Evolutionary conservation across 2,797 vertebrate species (phyloP).

Genomic region (Varecia variegata): DNA sequence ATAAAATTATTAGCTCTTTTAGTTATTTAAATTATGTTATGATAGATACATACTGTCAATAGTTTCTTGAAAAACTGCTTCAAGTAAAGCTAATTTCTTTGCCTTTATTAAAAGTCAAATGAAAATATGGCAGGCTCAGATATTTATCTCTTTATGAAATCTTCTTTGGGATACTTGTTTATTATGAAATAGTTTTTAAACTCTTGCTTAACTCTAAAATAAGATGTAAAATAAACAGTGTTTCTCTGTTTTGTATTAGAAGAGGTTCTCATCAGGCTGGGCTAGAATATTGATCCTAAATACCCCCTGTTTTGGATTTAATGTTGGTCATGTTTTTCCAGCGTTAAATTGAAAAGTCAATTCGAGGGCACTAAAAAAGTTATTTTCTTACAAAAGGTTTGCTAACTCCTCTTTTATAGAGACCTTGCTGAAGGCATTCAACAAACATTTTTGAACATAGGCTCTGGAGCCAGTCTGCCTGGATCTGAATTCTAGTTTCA

Average conservation of each 20-base stretch:
- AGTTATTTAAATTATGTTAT: constrained; percentile 10
- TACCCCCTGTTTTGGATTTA: neutral
- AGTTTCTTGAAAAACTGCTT: neutral
- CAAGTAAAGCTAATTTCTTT: neutral
- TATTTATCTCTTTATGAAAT: neutral
- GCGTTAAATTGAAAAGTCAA: neutral
- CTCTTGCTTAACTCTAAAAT: neutral
- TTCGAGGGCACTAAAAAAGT: neutral
- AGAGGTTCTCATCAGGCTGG: neutral
- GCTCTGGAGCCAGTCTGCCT: neutral
- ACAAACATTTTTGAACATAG: neutral
- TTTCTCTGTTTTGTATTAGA: neutral
- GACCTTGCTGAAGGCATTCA: neutral
- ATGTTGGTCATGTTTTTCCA: neutral
- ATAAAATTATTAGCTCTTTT: neutral
- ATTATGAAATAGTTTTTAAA: neutral
- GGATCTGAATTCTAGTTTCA: neutral
- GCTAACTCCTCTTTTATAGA: neutral
- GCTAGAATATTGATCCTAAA: neutral
- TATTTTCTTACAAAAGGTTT: neutral
- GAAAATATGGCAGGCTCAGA: neutral
- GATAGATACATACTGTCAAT: neutral
- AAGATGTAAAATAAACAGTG: neutral
- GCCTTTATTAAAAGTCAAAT: neutral
- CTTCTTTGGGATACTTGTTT: neutral